These are phyloP conservation scores for Cartodere bifasciata DNA, from an alignment of 2,888 invertebrate genomes.

Conservation along the genomic window DNA sequence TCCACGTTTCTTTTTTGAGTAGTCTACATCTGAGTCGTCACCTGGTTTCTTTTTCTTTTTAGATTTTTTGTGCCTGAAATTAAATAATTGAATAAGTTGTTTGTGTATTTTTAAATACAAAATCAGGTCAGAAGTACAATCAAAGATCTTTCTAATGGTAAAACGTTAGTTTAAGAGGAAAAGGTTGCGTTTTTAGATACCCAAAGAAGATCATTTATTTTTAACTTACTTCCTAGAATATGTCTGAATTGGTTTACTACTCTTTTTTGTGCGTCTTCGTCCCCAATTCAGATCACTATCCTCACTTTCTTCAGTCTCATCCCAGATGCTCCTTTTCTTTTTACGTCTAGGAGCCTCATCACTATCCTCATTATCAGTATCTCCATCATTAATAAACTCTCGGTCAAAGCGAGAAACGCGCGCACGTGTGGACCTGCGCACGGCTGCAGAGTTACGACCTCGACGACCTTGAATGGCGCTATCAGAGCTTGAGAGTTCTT, in stretches of 20 bases:
- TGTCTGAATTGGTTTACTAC: no score
- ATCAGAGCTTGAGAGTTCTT: slow-evolving; percentile 42
- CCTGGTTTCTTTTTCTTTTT: slow-evolving; percentile 37
- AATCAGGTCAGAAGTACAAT: no score
- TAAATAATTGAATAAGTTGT: not conserved
- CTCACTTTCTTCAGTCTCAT: no score
- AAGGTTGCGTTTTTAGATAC: no score
- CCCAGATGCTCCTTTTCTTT: slow-evolving; percentile 38
- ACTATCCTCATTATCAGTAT: slow-evolving; percentile 47
- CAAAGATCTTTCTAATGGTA: no score
- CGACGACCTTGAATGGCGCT: slow-evolving; percentile 40
- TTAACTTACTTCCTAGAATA: no score
- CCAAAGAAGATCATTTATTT: no score
- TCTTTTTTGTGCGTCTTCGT: no score
- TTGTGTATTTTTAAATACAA: no score
- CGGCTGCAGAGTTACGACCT: slow-evolving; percentile 34
- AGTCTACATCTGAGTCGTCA: slow-evolving; percentile 34
- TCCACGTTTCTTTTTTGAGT: slow-evolving; percentile 28
- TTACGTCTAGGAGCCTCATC: slow-evolving; percentile 44
- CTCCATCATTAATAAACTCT: slow-evolving; percentile 32
- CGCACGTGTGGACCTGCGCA: slow-evolving; percentile 42
- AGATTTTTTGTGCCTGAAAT: slow-evolving; percentile 24
- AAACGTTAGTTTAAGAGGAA: no score
- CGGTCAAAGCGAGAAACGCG: slow-evolving; percentile 40
- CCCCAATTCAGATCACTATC: no score